phyloP scores from a whole-genome alignment of 2,113 vertebrate species.

The Cyanoliseus patagonus region DNA sequence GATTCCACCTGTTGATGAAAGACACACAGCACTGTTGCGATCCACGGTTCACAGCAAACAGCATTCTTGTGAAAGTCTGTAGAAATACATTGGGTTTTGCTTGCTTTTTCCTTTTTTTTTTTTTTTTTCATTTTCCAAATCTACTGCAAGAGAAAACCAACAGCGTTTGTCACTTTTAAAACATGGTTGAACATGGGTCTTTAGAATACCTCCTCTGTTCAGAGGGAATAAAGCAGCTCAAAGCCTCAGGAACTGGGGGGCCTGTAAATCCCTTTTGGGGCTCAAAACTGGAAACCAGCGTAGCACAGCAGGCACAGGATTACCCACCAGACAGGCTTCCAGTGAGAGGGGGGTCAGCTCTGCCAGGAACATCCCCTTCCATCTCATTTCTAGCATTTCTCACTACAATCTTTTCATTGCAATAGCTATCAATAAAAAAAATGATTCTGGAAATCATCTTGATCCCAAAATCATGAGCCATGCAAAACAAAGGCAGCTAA shows the following conservation, averaged over 20 bases:
- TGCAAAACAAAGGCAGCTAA: not conserved
- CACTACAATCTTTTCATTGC: not conserved
- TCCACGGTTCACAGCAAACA: not conserved
- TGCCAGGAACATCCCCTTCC: not conserved
- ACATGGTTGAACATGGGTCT: fast-evolving
- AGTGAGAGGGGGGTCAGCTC: not conserved
- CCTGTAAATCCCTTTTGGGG: not conserved
- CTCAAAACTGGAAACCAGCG: not conserved
- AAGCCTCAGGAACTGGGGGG: not conserved
- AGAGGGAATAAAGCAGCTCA: not conserved
- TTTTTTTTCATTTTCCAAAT: not conserved
- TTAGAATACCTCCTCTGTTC: not conserved
- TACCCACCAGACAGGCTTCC: not conserved
- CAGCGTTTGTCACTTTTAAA: not conserved
- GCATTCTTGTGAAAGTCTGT: not conserved
- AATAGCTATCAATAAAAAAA: not conserved
- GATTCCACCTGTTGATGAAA: conserved; percentile 77
- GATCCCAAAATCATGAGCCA: not conserved
- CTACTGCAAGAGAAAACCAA: not conserved
- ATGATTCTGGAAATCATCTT: not conserved
- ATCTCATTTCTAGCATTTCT: not conserved
- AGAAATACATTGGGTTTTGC: not conserved
- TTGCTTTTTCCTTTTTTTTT: not conserved
- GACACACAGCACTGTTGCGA: not conserved
- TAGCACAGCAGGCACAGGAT: not conserved